A percentile compares a stretch with the other conserved stretches of the same genome.
Evolutionary conservation across 1,140 invertebrate species (phyloP).

Genomic region (Semibalanus balanoides): DNA sequence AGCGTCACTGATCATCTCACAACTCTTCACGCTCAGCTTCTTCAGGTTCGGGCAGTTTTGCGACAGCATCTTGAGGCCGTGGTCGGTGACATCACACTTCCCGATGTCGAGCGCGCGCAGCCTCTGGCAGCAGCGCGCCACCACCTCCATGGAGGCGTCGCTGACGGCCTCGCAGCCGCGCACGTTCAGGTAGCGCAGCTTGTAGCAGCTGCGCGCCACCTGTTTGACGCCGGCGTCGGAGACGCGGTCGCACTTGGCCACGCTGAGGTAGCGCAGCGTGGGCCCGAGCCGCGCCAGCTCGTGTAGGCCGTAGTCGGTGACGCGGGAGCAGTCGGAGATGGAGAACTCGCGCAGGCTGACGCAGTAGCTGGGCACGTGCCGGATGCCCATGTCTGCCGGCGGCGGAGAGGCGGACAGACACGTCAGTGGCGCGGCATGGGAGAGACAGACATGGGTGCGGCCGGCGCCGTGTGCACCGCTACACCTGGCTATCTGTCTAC

Average conservation of each 20-base stretch:
- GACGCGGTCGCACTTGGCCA: constrained; percentile 73
- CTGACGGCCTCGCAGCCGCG: constrained; percentile 81
- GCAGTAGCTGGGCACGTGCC: constrained; percentile 73
- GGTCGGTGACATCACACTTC: constrained; percentile 82
- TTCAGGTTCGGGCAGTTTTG: constrained; percentile 78
- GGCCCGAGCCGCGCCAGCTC: constrained; percentile 75
- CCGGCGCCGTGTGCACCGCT: no score
- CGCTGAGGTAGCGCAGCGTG: constrained; percentile 65
- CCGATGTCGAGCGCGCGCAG: constrained; percentile 73
- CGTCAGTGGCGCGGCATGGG: no score
- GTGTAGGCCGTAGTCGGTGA: constrained; percentile 81
- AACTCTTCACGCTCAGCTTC: constrained; percentile 74
- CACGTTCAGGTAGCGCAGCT: constrained; percentile 75
- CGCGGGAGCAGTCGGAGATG: constrained; percentile 71
- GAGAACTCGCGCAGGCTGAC: constrained; percentile 65
- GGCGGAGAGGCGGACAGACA: not conserved
- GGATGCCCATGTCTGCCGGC: constrained; percentile 47
- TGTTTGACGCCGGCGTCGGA: constrained; percentile 72
- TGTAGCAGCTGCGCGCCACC: constrained; percentile 74
- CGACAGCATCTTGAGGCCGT: constrained; percentile 63
- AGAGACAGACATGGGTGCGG: no score
- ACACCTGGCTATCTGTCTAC: no score
- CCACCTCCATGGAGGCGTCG: constrained; percentile 67
- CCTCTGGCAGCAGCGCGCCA: constrained; percentile 66
- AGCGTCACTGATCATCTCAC: constrained; percentile 71